phyloP scores from a whole-genome alignment of 1,140 invertebrate species.

The Elymnias hypermnestra region DNA sequence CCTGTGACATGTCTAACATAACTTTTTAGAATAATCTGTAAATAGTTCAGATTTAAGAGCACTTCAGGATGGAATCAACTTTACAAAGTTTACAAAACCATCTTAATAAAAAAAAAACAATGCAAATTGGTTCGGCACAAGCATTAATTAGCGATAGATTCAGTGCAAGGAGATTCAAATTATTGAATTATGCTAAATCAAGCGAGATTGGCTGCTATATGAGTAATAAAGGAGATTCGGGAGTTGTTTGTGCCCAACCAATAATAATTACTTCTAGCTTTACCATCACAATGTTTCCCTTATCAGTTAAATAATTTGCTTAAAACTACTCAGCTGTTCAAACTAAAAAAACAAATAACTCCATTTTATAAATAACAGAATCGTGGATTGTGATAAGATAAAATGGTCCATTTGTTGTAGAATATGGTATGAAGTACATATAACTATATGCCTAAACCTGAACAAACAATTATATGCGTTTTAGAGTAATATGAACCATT shows the following conservation, averaged over 20 bases:
- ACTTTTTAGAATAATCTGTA: conserved; percentile 50
- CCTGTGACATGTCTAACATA: conserved; percentile 52
- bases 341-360: too few relatives aligned
- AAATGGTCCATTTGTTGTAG: too few relatives aligned
- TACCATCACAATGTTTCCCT: conserved; percentile 63
- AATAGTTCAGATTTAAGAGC: conserved; percentile 69
- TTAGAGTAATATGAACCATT: too few relatives aligned
- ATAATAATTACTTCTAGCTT: conserved; percentile 46
- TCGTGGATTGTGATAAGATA: too few relatives aligned
- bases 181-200: conserved; percentile 2
- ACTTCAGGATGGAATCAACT: conserved; percentile 73
- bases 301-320: conserved; percentile 21
- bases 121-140: conserved; percentile 49
- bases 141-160: conserved; percentile 18
- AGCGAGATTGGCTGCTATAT: background rate
- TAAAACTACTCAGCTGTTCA: too few relatives aligned
- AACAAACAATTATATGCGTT: too few relatives aligned
- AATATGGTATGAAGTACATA: too few relatives aligned
- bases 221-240: conserved; percentile 23
- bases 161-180: conserved; percentile 20
- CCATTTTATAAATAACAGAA: too few relatives aligned
- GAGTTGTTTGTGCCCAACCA: conserved; percentile 51
- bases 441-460: too few relatives aligned
- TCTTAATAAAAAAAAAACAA: conserved; percentile 26
- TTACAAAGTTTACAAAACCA: conserved; percentile 54